Conservation (phyloP, 1,140 invertebrate genomes). For the Drosophila parvula region DNA sequence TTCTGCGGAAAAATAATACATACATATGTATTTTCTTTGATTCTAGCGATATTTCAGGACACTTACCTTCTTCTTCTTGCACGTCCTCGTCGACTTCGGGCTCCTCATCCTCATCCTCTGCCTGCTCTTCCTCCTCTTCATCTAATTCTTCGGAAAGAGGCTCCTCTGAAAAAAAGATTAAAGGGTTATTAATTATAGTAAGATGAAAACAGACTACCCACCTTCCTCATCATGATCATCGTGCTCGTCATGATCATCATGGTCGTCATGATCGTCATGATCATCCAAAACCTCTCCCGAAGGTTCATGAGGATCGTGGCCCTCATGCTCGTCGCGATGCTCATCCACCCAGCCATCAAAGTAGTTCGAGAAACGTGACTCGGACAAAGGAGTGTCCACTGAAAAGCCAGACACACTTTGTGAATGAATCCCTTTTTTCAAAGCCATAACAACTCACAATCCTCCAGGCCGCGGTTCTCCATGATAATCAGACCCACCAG, state of each 20-base stretch:
- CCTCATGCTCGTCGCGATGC: conserved; percentile 85
- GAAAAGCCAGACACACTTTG: not conserved
- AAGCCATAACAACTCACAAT: conserved; percentile 86
- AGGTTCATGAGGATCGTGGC: conserved; percentile 84
- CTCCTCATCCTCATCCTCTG: conserved; percentile 51
- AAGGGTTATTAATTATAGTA: not conserved
- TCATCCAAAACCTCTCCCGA: conserved; percentile 66
- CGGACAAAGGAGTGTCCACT: conserved; percentile 89
- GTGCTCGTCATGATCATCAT: conserved; percentile 76
- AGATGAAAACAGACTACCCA: conserved; percentile 4
- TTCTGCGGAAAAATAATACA: conserved; percentile 1
- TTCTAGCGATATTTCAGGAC: not conserved
- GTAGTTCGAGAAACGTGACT: conserved; percentile 89
- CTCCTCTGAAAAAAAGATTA: conserved; percentile 25
- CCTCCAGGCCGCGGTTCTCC: conserved; percentile 90
- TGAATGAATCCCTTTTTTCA: not conserved
- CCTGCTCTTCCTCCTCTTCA: conserved; percentile 35
- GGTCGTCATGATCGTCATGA: conserved; percentile 76
- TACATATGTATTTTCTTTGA: not conserved
- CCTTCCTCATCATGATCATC: conserved; percentile 79
- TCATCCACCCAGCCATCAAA: conserved; percentile 93
- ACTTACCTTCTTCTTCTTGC: conserved; percentile 60
- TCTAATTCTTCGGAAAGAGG: conserved; percentile 80
- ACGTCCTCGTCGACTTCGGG: conserved; percentile 55
- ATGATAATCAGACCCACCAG: conserved; percentile 91